Evolutionary conservation across 2,888 invertebrate genomes (phyloP).

Genomic region (Nymphalis c-album): DNA sequence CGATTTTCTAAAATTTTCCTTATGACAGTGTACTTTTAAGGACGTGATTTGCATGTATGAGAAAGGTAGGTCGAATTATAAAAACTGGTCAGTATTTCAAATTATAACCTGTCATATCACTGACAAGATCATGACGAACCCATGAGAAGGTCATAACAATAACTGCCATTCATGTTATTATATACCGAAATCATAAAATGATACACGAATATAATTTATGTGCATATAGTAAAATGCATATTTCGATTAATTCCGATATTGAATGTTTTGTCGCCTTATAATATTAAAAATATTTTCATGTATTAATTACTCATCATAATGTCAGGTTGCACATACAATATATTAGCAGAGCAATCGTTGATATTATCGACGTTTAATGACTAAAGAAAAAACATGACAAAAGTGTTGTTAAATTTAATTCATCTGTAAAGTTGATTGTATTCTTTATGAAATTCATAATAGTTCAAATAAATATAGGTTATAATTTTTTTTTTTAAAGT

Average conservation of each 20-base stretch:
- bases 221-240: neutral
- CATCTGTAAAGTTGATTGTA: no score
- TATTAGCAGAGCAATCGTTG: no score
- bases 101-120: conserved; percentile 77
- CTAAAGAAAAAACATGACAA: no score
- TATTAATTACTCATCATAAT: no score
- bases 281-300: neutral
- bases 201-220: conserved; percentile 8
- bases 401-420: no score
- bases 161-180: conserved; percentile 33
- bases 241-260: neutral
- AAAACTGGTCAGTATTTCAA: conserved; percentile 57
- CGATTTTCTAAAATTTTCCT: conserved; percentile 39
- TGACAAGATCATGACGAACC: conserved; percentile 67
- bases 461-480: no score
- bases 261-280: neutral
- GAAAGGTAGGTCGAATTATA: conserved; percentile 42
- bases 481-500: no score
- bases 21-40: conserved; percentile 43
- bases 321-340: no score
- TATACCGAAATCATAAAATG: conserved; percentile 20
- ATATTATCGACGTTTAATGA: no score
- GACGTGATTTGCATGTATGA: conserved; percentile 42
- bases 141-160: conserved; percentile 67
- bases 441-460: no score